Evolutionary conservation across 2,113 vertebrate species (phyloP), one percentile per base, ranked within the genome.

Genomic region (Ceyx cyanopectus): DNA sequence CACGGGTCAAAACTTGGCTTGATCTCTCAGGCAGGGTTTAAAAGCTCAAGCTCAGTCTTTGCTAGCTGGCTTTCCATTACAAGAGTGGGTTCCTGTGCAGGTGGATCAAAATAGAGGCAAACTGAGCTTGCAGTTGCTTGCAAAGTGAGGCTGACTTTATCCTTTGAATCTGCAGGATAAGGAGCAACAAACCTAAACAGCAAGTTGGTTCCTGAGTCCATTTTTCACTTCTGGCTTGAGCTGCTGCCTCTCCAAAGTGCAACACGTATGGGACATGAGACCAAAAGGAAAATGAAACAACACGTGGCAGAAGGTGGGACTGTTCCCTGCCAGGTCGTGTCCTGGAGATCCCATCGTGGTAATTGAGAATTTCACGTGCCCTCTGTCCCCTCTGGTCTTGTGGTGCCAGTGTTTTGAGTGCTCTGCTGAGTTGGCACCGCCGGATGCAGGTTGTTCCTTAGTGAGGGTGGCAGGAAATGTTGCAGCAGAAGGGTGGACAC

Each of bases 381-480:
- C 63, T 56, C 72, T 95, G 12, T 69, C 11, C 1, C 24, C 89
- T 58, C 18, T 27, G 2, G n/a, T 89, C 89, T 61, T 91, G 60
- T 86, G 56, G 29, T 79, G 81, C 24, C 62, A 68, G 19, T 51
- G 22, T 81, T 92, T 72, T 72, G 81, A 77, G 78, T 45, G 54
- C 60, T 90, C 43, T 95, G 96, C 95, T 93, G 92, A 96, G 85
- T 30, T 5, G 14, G 95, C 96, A 87, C 46, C 0, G 3, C 95
- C 91, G 91, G 95, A 96, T 92, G 92, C 93, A 87, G 32, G 37
- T 92, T 92, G 70, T 95, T 95, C 91, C 95, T 89, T 93, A 62
- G 82, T 18, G 20, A 58, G 58, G 56, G 27, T 91, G 81, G 24
- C 96, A 95, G 96, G 96, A 96, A 96, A 48, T 0, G 0, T 85